Evolutionary conservation across 2,888 invertebrate species (phyloP).

Genomic region (Caenorhabditis doughertyi): DNA sequence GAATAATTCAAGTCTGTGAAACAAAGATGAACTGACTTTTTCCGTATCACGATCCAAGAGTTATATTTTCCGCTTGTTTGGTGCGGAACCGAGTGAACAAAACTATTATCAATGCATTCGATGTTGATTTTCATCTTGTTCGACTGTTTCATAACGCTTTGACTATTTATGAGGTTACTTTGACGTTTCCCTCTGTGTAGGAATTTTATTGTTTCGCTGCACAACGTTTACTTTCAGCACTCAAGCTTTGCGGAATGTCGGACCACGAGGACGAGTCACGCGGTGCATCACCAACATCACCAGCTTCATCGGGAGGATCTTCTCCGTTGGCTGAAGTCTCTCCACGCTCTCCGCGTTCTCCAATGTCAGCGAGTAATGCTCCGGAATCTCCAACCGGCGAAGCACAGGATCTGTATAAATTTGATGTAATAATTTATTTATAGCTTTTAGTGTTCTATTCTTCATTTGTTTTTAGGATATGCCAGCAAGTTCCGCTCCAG

Average conservation of each 20-base stretch:
- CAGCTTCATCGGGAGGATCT: constrained; percentile 1
- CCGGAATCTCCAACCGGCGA: constrained; percentile 49
- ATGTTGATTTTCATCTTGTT: too few species aligned
- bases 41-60: too few species aligned
- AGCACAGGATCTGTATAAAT: constrained; percentile 39
- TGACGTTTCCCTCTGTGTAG: too few species aligned
- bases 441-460: background rate
- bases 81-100: too few species aligned
- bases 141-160: too few species aligned
- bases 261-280: constrained; percentile 31
- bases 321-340: constrained; percentile 18
- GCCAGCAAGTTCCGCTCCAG: background rate
- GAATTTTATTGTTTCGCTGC: background rate
- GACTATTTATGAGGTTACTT: too few species aligned
- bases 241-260: constrained; percentile 24
- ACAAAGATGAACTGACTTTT: too few species aligned
- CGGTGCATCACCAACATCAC: constrained; percentile 14
- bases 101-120: too few species aligned
- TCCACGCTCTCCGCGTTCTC: constrained; percentile 5
- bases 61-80: too few species aligned
- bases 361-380: constrained; percentile 24
- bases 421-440: constrained; percentile 13
- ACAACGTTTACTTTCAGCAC: constrained; percentile 9
- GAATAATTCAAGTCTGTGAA: too few species aligned
- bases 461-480: background rate